Percentiles rank a stretch among this genome's conserved stretches.
These are phyloP conservation scores for Pseudorhombus dupliciocellatus DNA, from an alignment of 2,113 vertebrate genomes.

Conservation along the genomic window DNA sequence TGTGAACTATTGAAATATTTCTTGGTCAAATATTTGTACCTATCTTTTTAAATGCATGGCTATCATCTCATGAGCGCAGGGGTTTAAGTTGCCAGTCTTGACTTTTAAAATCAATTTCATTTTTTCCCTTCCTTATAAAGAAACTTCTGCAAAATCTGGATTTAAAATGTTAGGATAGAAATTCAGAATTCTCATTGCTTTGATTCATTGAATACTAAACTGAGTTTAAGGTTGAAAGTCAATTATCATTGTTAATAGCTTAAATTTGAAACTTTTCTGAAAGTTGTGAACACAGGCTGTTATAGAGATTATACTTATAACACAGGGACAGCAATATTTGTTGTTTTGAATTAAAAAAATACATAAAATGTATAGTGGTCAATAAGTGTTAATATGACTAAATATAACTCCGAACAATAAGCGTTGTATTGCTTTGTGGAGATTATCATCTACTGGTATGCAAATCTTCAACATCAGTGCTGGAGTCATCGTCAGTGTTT, in stretches of 20 bases:
- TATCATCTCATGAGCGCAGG: neutral
- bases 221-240: neutral
- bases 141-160: neutral
- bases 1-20: no score
- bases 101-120: neutral
- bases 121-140: neutral
- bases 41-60: no score
- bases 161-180: neutral
- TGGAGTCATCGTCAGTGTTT: constrained; percentile 48
- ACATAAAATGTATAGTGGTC: no score
- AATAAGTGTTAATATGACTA: no score
- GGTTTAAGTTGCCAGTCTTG: neutral
- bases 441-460: constrained; percentile 56
- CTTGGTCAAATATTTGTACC: no score
- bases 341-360: no score
- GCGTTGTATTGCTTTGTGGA: constrained; percentile 19
- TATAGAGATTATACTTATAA: neutral
- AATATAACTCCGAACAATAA: neutral
- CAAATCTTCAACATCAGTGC: constrained; percentile 73
- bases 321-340: no score
- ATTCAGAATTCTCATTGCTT: neutral
- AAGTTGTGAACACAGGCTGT: neutral
- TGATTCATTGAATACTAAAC: no score
- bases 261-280: neutral
- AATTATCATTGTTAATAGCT: neutral